Conservation (phyloP, 2,888 invertebrate species). For the Cantharis flavilabris region DNA sequence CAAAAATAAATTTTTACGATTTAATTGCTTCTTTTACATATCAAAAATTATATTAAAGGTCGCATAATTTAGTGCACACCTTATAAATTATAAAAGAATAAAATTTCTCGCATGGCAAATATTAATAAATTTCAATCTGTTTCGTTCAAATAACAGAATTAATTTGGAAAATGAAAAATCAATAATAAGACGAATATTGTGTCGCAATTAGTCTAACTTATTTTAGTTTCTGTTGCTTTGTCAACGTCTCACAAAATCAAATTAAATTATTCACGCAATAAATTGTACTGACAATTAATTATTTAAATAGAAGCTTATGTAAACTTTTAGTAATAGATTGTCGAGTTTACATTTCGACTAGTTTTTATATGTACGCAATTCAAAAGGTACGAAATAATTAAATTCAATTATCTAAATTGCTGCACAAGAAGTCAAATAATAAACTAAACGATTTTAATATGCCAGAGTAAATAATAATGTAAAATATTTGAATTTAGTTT, state of each 20-base stretch:
- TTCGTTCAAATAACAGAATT: background rate
- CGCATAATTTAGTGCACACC: background rate
- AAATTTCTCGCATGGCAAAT: background rate
- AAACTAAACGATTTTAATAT: background rate
- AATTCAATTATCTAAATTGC: background rate
- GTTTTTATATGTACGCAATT: background rate
- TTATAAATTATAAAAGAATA: background rate
- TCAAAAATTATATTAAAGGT: background rate
- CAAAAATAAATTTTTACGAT: background rate
- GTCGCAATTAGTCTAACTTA: background rate
- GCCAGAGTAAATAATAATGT: background rate
- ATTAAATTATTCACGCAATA: background rate
- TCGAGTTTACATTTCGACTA: background rate
- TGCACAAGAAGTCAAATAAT: background rate
- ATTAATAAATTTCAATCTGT: conserved; percentile 1
- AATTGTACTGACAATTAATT: background rate
- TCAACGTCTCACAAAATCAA: background rate
- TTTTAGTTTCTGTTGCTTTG: background rate
- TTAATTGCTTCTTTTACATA: background rate
- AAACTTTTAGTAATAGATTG: background rate
- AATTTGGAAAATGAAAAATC: background rate
- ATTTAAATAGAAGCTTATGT: background rate
- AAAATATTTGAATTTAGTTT: background rate
- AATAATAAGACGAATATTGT: background rate
- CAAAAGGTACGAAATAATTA: background rate